Conservation (phyloP, 2,888 invertebrate genomes). For the Oscheius sp. region DNA sequence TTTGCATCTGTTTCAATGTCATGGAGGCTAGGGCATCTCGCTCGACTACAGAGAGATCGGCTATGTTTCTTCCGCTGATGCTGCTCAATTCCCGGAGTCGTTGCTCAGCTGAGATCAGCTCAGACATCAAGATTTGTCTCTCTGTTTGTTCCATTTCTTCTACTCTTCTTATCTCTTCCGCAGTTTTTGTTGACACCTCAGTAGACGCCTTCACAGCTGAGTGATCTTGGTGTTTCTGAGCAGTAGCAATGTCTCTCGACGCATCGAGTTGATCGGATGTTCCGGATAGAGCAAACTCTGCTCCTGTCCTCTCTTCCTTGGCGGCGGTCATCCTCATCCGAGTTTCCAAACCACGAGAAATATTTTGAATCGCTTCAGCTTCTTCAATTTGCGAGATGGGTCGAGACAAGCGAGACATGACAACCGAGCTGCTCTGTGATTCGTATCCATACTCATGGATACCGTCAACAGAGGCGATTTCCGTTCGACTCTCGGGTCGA, state of each 20-base stretch:
- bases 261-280: not conserved
- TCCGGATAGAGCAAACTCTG: not conserved
- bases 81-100: not conserved
- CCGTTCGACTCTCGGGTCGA: slow-evolving; percentile 1
- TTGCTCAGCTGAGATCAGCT: not conserved
- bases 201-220: not conserved
- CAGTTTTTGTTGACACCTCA: not conserved
- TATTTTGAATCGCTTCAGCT: not conserved
- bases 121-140: not conserved
- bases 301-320: not conserved
- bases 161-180: slow-evolving; percentile 2
- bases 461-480: slow-evolving; percentile 7
- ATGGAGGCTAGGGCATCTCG: not conserved
- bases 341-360: not conserved
- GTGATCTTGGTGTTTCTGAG: slow-evolving; percentile 1
- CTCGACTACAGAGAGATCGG: slow-evolving; percentile 11
- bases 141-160: not conserved
- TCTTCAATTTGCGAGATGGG: slow-evolving; percentile 13
- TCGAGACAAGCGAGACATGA: not conserved
- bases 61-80: not conserved
- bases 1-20: not conserved
- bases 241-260: not conserved
- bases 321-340: not conserved
- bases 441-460: slow-evolving; percentile 11
- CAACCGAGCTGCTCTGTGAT: slow-evolving; percentile 4